These are phyloP conservation scores for Peromyscus maniculatus DNA, from an alignment of 2,113 vertebrate species.

Conservation along the genomic window DNA sequence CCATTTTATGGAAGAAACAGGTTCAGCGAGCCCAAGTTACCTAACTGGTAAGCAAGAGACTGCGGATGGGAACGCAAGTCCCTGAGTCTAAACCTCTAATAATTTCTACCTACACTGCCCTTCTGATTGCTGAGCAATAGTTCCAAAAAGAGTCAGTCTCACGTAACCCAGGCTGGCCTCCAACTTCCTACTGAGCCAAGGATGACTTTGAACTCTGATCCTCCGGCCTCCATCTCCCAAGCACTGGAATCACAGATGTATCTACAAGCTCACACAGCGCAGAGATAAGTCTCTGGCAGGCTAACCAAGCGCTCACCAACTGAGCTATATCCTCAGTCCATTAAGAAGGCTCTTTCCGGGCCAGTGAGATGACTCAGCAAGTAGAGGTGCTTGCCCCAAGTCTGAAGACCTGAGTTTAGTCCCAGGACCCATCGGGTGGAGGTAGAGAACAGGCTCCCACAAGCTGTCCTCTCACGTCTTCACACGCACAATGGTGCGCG, in stretches of 20 bases:
- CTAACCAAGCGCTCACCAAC: not conserved
- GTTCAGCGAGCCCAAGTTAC: not conserved
- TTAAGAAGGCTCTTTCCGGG: not conserved
- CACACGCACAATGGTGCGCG: too few relatives aligned
- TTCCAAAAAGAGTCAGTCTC: not conserved
- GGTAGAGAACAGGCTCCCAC: not conserved
- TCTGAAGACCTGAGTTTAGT: not conserved
- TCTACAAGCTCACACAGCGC: not conserved
- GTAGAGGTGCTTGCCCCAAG: not conserved
- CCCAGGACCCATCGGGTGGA: too few relatives aligned
- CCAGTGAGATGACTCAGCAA: not conserved
- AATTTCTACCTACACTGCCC: not conserved
- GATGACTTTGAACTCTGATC: not conserved
- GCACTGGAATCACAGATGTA: not conserved
- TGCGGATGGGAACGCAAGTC: not conserved
- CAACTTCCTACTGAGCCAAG: not conserved
- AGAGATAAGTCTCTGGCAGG: not conserved
- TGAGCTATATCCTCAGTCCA: not conserved
- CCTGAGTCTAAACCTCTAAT: not conserved
- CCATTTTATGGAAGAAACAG: constrained; percentile 18
- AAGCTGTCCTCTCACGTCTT: not conserved
- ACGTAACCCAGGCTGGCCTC: not conserved
- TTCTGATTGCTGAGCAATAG: not conserved
- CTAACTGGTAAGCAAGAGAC: not conserved
- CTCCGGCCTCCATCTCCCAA: not conserved